Base-by-base conservation (phyloP, 2,888 invertebrate genomes). In the Itoplectis maculator region DNA sequence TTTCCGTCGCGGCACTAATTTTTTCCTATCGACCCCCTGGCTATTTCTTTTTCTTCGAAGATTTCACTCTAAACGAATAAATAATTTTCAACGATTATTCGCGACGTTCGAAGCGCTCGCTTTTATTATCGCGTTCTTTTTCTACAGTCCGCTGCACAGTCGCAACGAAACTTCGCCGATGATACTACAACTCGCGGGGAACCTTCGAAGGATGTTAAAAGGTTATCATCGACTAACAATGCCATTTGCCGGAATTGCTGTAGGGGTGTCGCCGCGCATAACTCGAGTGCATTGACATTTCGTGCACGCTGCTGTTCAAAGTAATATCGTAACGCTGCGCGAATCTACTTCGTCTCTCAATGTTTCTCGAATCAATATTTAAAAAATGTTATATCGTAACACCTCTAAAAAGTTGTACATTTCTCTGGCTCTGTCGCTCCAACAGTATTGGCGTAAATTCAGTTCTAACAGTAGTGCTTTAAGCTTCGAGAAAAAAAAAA, bases 231-330 rank as follows among this genome's bases (percentile, higher is more conserved):
- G 75, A 70, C 56, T 65, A 56, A 49, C 74, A 79, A 75, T 75
- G 79, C 79, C 82, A 82, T 82, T 82, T 75, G 65, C n/a, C 15
- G 35, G 54, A 63, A 78, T 74, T 69, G 37, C 45, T 35, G 51
- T 18, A 63, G 61, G 78, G 63, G 15, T 45, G 70, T 20, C 5
- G 45, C 15, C 20, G 68, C 40, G 66, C 11, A n/a, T 68, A 23
- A 63, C 42, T 59, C 72, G 70, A 79, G 82, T 72, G 82, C 75
- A 82, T 76, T 82, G 82, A 70, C 79, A 82, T 82, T 82, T 82
- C 40, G 49, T 68, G 47, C 37, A 56, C 54, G 40, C 56, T n/a
- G 70, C 51, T 37, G 42, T 54, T 42, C 45, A 18, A 13, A 40
- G 29, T 51, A 49, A 54, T 70, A 56, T 68, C 47, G 65, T 29